These are phyloP conservation scores for Euura lappo DNA, from an alignment of 1,140 invertebrate genomes.

Conservation along the genomic window DNA sequence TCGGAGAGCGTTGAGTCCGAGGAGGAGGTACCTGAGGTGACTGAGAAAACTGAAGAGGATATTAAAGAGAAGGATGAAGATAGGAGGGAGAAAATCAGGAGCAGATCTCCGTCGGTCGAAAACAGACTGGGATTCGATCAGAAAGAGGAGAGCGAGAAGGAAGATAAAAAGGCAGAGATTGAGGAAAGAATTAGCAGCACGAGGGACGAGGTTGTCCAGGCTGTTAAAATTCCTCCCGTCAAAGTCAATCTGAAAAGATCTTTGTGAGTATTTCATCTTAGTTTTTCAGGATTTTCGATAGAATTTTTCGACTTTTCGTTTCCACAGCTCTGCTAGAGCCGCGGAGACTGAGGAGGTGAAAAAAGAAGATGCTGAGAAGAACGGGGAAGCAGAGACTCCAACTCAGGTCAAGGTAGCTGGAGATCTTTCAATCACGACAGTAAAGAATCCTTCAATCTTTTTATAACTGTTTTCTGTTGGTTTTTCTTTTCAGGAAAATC, in stretches of 20 bases:
- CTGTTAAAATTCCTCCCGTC: constrained; percentile 31
- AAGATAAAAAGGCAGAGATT: constrained; percentile 23
- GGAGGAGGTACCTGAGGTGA: constrained; percentile 36
- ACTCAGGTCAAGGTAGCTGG: constrained; percentile 40
- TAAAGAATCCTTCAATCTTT: background rate
- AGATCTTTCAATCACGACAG: too few relatives aligned
- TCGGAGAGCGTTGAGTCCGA: constrained; percentile 51
- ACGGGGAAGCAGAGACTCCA: constrained; percentile 26
- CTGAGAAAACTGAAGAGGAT: constrained; percentile 28
- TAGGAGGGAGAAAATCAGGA: constrained; percentile 25
- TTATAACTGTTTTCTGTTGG: constrained; percentile 17
- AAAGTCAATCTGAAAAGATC: constrained; percentile 57
- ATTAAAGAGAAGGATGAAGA: constrained; percentile 13
- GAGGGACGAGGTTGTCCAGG: constrained; percentile 22
- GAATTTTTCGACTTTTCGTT: constrained; percentile 9
- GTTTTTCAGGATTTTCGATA: too few relatives aligned
- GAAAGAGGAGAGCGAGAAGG: constrained; percentile 24
- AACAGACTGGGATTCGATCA: constrained; percentile 19
- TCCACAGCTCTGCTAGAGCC: constrained; percentile 36
- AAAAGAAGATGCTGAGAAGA: constrained; percentile 35
- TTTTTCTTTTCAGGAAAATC: constrained; percentile 47
- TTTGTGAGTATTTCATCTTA: constrained; percentile 42
- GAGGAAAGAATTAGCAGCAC: constrained; percentile 28
- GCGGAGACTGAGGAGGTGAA: constrained; percentile 32
- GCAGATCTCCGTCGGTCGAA: constrained; percentile 18